Evolutionary conservation across 2,113 vertebrate genomes (phyloP), one percentile per base, ranked within the genome.

Genomic region (Ameiurus melas): DNA sequence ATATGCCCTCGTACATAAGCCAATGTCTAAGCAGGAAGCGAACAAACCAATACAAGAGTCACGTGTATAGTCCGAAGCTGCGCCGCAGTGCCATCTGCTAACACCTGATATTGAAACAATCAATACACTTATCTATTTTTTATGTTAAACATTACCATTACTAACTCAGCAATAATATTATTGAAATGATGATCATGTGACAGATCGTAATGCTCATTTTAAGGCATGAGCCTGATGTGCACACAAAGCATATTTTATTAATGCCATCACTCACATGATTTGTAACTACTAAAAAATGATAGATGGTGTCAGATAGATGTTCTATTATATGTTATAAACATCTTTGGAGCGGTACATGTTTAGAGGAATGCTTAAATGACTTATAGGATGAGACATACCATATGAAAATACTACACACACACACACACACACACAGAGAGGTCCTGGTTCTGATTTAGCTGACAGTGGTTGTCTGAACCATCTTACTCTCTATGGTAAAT

Each of bases 401-500:
- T 39, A 70, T 33, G 77, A 79, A 84, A 39, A 78, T 19, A 43
- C 39, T 43, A 43, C 25, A 81, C 9, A 51, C 30, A 17, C 47
- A 51, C 47, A 51, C 47, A 51, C 47, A 51, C 47, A 51, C 14
- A 57, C 14, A 68, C 19, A 79, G 43, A 79, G 43, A n/a, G 77
- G 25, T 58, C 64, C 27, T 83, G 66, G 17, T 57, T n/a, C 53
- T 60, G 20, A 55, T 83, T 55, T 55, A 53, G 75, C 85, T 86
- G 73, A 86, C 71, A 86, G 6, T 71, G n/a, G 75, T 30, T 86
- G 60, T 68, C 60, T 80, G 85, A 64, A 64, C 39, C 60, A 27
- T 80, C 58, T 25, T 79, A 43, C 39, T 12, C 16, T 62, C 5
- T 53, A 79, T 66, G 73, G 85, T 79, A n/a, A 86, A 33, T 86